Conservation (phyloP, 2,888 invertebrate species). For the Stomorhina lunata region DNA sequence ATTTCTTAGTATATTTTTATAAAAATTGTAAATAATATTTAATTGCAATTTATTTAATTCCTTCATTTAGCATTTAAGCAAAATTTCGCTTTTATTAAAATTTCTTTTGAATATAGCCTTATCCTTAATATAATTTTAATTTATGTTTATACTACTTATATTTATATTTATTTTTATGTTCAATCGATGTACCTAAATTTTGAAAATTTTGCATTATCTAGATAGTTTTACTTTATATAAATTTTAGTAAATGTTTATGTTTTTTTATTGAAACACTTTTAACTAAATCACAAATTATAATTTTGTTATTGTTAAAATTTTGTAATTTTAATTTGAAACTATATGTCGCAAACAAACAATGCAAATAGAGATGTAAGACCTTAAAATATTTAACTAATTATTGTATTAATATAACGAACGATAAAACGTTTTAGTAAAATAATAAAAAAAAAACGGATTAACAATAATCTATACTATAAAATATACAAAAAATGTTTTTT, state of each 20-base stretch:
- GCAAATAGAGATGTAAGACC: conserved; percentile 38
- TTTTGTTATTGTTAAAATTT: not conserved
- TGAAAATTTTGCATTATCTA: no score
- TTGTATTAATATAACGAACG: not conserved
- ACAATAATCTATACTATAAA: no score
- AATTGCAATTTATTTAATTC: conserved; percentile 49
- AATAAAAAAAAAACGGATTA: not conserved
- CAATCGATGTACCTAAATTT: no score
- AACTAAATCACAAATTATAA: not conserved
- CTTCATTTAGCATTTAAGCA: conserved; percentile 64
- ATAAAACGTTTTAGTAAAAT: not conserved
- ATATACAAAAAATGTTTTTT: no score
- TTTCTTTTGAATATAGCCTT: no score
- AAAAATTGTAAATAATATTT: conserved; percentile 8
- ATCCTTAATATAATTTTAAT: not conserved
- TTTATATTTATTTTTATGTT: no score
- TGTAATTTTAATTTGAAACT: not conserved
- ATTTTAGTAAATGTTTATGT: no score
- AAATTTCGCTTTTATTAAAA: conserved; percentile 31
- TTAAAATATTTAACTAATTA: not conserved
- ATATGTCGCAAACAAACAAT: conserved; percentile 61
- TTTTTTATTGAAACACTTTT: not conserved
- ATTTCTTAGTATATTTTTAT: conserved; percentile 15
- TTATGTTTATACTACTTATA: not conserved
- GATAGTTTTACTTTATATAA: no score